phyloP scores from a whole-genome alignment of 2,797 vertebrate species.

The Apodemus agrarius region DNA sequence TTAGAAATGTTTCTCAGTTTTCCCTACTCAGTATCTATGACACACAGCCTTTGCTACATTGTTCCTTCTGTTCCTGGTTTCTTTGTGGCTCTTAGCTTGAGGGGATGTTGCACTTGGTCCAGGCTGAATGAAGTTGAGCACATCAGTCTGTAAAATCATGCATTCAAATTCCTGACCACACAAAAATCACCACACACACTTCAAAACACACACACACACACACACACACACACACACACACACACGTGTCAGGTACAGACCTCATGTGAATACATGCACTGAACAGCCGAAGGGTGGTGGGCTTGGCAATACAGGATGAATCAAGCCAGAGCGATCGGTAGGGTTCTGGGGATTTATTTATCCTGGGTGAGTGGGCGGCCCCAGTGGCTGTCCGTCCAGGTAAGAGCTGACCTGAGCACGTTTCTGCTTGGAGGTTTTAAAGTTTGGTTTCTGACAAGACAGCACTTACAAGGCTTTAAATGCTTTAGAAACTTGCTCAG shows the following conservation, averaged over 20 bases:
- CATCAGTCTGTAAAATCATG: neutral
- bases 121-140: neutral
- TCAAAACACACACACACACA: neutral
- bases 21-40: neutral
- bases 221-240: neutral
- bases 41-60: neutral
- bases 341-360: neutral
- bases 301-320: neutral
- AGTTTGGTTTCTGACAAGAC: neutral
- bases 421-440: neutral
- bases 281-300: neutral
- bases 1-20: neutral
- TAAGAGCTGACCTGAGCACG: neutral
- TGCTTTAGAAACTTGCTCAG: neutral
- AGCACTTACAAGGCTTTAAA: neutral
- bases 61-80: neutral
- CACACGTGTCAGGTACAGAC: neutral
- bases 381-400: no score
- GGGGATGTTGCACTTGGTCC: neutral
- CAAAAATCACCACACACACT: neutral
- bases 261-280: neutral
- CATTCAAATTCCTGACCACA: neutral
- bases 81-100: neutral
- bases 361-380: neutral
- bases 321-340: neutral